phyloP scores from a whole-genome alignment of 2,797 vertebrate species.

The Meda fulgida region DNA sequence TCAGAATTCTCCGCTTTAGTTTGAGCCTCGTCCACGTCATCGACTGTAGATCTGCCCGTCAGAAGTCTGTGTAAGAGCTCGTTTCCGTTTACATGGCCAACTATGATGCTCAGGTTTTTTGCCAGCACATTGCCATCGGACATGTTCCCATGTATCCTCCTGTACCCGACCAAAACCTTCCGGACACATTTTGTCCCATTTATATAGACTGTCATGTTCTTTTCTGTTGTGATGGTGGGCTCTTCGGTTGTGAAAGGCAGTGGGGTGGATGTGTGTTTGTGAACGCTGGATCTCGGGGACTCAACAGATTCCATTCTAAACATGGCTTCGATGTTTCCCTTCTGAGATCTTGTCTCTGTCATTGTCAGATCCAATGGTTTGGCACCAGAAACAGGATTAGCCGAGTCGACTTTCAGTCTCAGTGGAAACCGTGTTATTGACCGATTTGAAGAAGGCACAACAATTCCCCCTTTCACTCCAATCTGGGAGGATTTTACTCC shows the following conservation, averaged over 20 bases:
- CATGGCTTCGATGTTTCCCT: constrained; percentile 19
- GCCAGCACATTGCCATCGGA: constrained; percentile 7
- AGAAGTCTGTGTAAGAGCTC: constrained; percentile 66
- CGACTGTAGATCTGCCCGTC: constrained; percentile 52
- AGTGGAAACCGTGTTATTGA: constrained; percentile 6
- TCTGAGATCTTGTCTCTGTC: constrained; percentile 36
- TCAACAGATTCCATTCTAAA: constrained; percentile 32
- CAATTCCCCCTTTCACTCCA: constrained; percentile 32
- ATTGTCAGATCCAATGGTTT: constrained; percentile 17
- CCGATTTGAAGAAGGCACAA: constrained; percentile 57
- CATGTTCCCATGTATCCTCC: constrained; percentile 35
- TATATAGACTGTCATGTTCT: constrained; percentile 47
- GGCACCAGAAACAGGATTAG: constrained; percentile 21
- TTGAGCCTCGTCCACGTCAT: constrained; percentile 48
- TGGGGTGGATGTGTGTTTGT: constrained; percentile 30
- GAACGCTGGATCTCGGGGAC: constrained; percentile 24
- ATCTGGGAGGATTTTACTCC: constrained; percentile 54
- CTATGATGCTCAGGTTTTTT: constrained; percentile 43
- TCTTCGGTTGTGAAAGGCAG: not conserved
- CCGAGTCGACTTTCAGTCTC: constrained; percentile 50
- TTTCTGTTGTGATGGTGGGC: constrained; percentile 52
- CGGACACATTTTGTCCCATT: constrained; percentile 54
- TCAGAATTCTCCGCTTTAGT: constrained; percentile 5
- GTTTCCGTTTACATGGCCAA: constrained; percentile 46
- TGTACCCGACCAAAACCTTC: constrained; percentile 51